Evolutionary conservation across 2,888 invertebrate genomes (phyloP), one percentile per base, ranked within the genome.

Genomic region (Craniophora ligustri): DNA sequence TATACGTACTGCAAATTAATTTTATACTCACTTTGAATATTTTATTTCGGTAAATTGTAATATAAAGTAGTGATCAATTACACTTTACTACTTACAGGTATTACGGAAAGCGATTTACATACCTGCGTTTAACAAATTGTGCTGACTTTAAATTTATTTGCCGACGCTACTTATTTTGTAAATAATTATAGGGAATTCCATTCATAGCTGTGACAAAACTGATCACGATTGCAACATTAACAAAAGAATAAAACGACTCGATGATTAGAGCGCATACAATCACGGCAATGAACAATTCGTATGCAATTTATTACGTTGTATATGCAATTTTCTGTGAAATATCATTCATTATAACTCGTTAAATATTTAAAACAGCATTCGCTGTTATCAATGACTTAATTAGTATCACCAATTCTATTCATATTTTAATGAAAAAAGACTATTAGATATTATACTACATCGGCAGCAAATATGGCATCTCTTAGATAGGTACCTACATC

Each of bases 271-370:
- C 74, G 73, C 77, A 78, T 78, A 87, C 79, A 87, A 87, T 85
- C 81, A 85, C 64, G 70, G 34, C 86, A 90, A 92, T 87, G 71
- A 78, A 83, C 88, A 78, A 92, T 93, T 92, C 82, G 84, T 92
- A 93, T 92, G 90, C 92, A 86, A 75, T 78, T 76, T 76, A 82
- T 85, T 82, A 75, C 84, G 84, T 87, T 81, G 82, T 76, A 71
- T 79, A 31, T 68, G 74, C 82, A 86, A 88, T 92, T 84, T 87
- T 59, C 67, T 49, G 78, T 88, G 82, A 91, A 88, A 87, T 92
- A 89, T 82, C 75, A 82, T 82, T 86, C 88, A 92, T 92, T 91
- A 91, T 75, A 74, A 63, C 87, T 93, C 91, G 82, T 92, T 91
- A 89, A 71, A 87, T 92, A 92, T 91, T 92, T 86, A 91, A 92